Evolutionary conservation across 1,140 invertebrate species (phyloP).

Genomic region (Coboldia fuscipes): DNA sequence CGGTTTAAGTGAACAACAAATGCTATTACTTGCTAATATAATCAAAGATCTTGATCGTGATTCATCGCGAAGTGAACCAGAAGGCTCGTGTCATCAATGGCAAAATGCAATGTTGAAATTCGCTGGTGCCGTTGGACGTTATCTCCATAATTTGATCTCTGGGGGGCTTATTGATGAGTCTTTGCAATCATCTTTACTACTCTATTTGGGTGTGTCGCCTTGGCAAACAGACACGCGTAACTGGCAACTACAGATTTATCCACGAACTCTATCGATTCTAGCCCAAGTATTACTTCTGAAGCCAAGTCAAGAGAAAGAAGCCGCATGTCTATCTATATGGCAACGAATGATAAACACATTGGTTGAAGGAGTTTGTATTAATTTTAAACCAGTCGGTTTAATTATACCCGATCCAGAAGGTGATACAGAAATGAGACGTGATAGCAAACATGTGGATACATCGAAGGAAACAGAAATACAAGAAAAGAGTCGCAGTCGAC

Average conservation of each 20-base stretch:
- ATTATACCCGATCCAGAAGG: not conserved
- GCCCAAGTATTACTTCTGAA: slow-evolving; percentile 52
- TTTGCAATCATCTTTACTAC: slow-evolving; percentile 47
- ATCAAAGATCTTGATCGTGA: slow-evolving; percentile 68
- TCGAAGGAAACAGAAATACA: slow-evolving; percentile 4
- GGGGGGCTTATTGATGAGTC: slow-evolving; percentile 40
- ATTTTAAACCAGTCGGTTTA: not conserved
- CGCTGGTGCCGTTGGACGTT: slow-evolving; percentile 17
- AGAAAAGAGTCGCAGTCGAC: too few species aligned
- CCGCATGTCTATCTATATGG: slow-evolving; percentile 76
- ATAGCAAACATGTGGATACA: not conserved
- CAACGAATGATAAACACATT: slow-evolving; percentile 68
- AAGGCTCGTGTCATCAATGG: slow-evolving; percentile 11
- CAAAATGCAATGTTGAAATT: slow-evolving; percentile 19
- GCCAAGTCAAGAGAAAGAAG: slow-evolving; percentile 67
- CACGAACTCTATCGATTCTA: slow-evolving; percentile 57
- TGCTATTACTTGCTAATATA: slow-evolving; percentile 59
- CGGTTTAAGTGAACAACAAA: slow-evolving; percentile 49
- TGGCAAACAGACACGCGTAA: slow-evolving; percentile 35
- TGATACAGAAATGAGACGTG: not conserved
- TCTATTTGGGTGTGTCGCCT: slow-evolving; percentile 55
- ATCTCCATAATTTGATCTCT: slow-evolving; percentile 44
- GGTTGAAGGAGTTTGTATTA: slow-evolving; percentile 44
- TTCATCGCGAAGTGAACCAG: slow-evolving; percentile 14
- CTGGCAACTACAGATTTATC: slow-evolving; percentile 71